These are phyloP conservation scores for Elachura formosa DNA, from an alignment of 2,113 vertebrate species.

Conservation along the genomic window DNA sequence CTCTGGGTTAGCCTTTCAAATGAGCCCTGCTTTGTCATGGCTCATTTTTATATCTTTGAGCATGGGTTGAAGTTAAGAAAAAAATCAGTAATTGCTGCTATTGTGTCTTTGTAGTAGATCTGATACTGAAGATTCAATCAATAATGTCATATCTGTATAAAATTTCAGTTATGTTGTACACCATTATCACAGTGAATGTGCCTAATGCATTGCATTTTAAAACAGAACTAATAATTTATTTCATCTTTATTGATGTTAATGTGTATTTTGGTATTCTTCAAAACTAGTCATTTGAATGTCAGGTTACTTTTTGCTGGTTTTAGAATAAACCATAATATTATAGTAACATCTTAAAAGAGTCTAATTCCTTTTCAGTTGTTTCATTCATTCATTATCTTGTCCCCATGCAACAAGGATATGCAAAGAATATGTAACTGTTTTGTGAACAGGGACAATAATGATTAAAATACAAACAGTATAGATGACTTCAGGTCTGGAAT, in stretches of 20 bases:
- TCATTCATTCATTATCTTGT: slow-evolving; percentile 38
- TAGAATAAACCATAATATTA: not conserved
- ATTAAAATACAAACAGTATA: slow-evolving; percentile 73
- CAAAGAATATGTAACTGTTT: slow-evolving; percentile 23
- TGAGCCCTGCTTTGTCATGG: not conserved
- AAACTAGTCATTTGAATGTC: not conserved
- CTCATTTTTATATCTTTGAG: slow-evolving; percentile 6
- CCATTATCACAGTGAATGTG: not conserved
- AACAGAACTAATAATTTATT: slow-evolving; percentile 18
- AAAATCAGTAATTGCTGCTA: not conserved
- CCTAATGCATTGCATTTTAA: not conserved
- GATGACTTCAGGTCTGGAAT: slow-evolving; percentile 65
- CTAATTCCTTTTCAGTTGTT: slow-evolving; percentile 29
- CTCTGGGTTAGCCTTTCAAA: not conserved
- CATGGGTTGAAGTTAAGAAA: slow-evolving; percentile 14
- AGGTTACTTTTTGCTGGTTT: not conserved
- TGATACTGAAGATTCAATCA: slow-evolving; percentile 49
- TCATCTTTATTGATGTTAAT: not conserved
- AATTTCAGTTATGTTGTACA: not conserved
- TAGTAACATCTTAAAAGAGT: not conserved
- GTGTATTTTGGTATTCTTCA: not conserved
- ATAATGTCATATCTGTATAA: slow-evolving; percentile 20
- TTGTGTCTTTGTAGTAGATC: slow-evolving; percentile 16
- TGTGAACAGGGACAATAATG: slow-evolving; percentile 53
- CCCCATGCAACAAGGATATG: slow-evolving; percentile 39